Evolutionary conservation across 2,113 vertebrate species (phyloP), one percentile per base, ranked within the genome.

Genomic region (Grammomys surdaster): DNA sequence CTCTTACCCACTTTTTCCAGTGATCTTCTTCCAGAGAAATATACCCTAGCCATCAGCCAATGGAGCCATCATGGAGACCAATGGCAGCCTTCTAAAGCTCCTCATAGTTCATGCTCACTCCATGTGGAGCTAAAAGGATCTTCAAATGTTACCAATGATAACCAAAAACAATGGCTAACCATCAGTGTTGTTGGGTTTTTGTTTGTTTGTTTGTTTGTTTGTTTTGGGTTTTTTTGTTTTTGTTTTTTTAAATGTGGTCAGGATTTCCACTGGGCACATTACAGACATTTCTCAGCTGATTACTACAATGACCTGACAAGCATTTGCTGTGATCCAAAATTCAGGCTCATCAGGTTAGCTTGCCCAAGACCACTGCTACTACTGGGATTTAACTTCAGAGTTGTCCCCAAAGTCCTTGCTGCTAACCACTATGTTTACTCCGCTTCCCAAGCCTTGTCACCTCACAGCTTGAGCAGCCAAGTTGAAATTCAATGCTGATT

Each of bases 111-210:
- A 31, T 40, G 48, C 72, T 88, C 69, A 89, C 67, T 88, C 70
- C 51, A 9, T 24, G 20, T 3, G 51, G 43, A 77, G 36, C 54
- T 75, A 80, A 60, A 40, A 63, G 11, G 11, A 60, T 60, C 58
- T 80, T 77, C n/a, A 43, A 54, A 63, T 87, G 75, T 94, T 89
- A 92, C 86, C 93, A 20, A 77, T 58, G 58, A 48, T 51, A 22
- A 91, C 86, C 40, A 87, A 73, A 31, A 95, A 93, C n/a, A 87
- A 54, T 40, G 70, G 63, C 51, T 78, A 3, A 3, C 13, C 43
- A 51, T 56, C 31, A 54, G 17, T 56, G 51, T 51, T 87, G 72
- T 70, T 85, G n/a, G n/a, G n/a, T n/a, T n/a, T n/a, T n/a, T n/a
- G n/a, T n/a, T n/a, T n/a, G n/a, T n/a, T n/a, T n/a, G n/a, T 48